Conservation (phyloP, 2,888 invertebrate species). For the Nasonovia ribisnigri region DNA sequence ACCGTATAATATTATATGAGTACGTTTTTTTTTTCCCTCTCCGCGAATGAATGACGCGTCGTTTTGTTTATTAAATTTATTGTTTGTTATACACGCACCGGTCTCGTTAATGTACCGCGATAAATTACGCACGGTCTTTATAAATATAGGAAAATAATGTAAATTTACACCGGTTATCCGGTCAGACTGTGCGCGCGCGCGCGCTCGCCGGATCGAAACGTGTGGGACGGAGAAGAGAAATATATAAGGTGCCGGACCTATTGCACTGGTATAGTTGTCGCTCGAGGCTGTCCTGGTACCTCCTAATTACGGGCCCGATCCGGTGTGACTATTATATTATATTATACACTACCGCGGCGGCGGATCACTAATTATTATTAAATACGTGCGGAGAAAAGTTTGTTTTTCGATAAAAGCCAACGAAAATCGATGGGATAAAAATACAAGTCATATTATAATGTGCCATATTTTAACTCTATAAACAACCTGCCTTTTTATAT, state of each 20-base stretch:
- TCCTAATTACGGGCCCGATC: constrained; percentile 51
- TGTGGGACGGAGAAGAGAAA: constrained; percentile 27
- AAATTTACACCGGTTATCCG: constrained; percentile 65
- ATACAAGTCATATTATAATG: neutral
- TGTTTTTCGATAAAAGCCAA: neutral
- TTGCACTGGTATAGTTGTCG: constrained; percentile 20
- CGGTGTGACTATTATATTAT: neutral
- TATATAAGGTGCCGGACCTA: constrained; percentile 52
- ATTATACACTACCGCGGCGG: neutral
- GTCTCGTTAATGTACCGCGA: constrained; percentile 60
- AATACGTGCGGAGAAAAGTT: constrained; percentile 9
- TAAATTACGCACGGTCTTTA: constrained; percentile 61
- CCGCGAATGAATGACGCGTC: constrained; percentile 51
- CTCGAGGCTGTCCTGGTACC: constrained; percentile 49
- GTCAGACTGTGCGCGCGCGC: constrained; percentile 33
- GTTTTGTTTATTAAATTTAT: constrained; percentile 63
- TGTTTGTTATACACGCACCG: constrained; percentile 48
- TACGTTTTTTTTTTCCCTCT: neutral
- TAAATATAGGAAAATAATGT: constrained; percentile 58
- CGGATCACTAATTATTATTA: constrained; percentile 46
- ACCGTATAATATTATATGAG: neutral
- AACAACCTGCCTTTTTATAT: neutral
- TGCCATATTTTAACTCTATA: neutral
- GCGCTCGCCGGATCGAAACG: constrained; percentile 27
- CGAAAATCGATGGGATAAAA: neutral